Percentiles rank a stretch among this genome's conserved stretches.
Evolutionary conservation across 2,113 vertebrate species (phyloP).

Genomic region (Psammodynastes pulverulentus): DNA sequence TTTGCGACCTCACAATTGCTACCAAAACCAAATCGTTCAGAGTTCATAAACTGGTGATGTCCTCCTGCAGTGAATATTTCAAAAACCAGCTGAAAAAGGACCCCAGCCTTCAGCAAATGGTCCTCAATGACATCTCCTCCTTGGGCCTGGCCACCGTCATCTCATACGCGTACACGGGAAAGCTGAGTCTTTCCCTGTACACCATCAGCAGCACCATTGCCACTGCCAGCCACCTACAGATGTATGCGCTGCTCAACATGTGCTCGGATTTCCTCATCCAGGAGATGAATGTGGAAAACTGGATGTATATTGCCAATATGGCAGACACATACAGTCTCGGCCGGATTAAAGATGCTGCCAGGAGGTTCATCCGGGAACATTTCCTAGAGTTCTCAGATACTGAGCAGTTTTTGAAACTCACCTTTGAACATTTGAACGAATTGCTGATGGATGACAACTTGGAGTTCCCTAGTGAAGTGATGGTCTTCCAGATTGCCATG

Average conservation of each 20-base stretch:
- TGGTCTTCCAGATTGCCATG: conserved; percentile 79
- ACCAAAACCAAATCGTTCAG: conserved; percentile 81
- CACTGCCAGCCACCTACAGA: conserved; percentile 72
- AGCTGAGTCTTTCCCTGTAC: conserved; percentile 81
- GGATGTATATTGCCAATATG: conserved; percentile 81
- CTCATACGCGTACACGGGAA: conserved; percentile 79
- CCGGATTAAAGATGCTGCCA: conserved; percentile 67
- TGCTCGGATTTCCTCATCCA: conserved; percentile 79
- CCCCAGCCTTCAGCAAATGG: conserved; percentile 72
- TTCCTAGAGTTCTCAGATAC: conserved; percentile 78
- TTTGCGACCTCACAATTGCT: conserved; percentile 79
- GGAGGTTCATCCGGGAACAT: conserved; percentile 76
- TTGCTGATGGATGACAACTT: conserved; percentile 79
- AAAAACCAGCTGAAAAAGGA: conserved; percentile 77
- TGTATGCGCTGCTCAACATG: conserved; percentile 75
- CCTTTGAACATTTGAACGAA: conserved; percentile 75
- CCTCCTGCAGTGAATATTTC: conserved; percentile 80
- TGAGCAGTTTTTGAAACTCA: conserved; percentile 77
- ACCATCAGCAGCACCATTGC: conserved; percentile 81
- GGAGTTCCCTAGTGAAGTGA: conserved; percentile 74
- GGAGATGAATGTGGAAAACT: conserved; percentile 78
- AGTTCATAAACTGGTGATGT: conserved; percentile 80
- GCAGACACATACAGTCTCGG: conserved; percentile 72
- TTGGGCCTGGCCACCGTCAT: conserved; percentile 77
- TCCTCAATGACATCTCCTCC: conserved; percentile 73